Evolutionary conservation across 2,113 vertebrate genomes (phyloP), one percentile per base, ranked within the genome.

Genomic region (Mionectes macconnelli): DNA sequence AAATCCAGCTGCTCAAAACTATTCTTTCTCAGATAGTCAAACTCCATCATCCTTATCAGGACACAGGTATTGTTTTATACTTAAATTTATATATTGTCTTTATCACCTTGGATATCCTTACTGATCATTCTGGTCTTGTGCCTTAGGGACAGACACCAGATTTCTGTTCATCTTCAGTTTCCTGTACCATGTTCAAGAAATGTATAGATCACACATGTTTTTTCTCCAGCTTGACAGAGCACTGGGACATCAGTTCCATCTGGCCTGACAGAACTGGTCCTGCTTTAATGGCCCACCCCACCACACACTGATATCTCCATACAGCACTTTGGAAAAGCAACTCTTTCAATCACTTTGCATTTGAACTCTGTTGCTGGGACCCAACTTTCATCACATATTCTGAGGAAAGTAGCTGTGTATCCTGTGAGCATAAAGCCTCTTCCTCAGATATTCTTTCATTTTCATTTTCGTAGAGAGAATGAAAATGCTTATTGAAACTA

Each of bases 251-350:
- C 37, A 66, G 57, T 37, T 70, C 31, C 77, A 55, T 18, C 24
- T 62, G 39, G 70, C 50, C 67, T 85, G 74, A 25, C 59, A 87
- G 55, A 92, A 80, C 40, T 1, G 0, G 31, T 45, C 55, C 57
- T 83, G 13, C 67, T 73, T 85, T 80, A 66, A 64, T 9, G 6
- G 0, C 45, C 40, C 0, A 1, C 35, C 60, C 87, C 44, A 27
- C 7, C 39, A 30, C 25, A 13, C 37, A 30, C 30, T 1, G 2
- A 25, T 40, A 64, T 25, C 40, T 49, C 50, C 20, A 47, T 2
- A 27, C 16, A 81, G 68, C 0, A 0, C 69, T 37, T 42, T 31
- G 7, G 35, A 33, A 39, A 84, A 73, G 40, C 2, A 3, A 55
- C 40, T 91, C 40, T 44, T 91, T 67, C 10, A 1, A n/a, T 28